A percentile compares a stretch with the other conserved stretches of the same genome.
Conservation (phyloP, 2,797 vertebrate genomes). For the Astyanax mexicanus region DNA sequence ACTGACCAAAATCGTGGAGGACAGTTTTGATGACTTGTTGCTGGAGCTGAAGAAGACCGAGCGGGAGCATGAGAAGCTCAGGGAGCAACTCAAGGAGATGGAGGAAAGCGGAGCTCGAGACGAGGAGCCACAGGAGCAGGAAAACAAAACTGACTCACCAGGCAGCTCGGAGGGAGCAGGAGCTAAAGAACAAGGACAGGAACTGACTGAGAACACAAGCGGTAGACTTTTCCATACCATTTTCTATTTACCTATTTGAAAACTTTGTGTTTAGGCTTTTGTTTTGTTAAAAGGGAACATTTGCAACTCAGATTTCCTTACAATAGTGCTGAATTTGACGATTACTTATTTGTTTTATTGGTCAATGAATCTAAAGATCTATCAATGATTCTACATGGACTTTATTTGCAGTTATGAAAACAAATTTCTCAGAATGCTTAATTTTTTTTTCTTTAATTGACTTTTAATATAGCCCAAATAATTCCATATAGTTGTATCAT, state of each 20-base stretch:
- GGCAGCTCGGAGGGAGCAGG: constrained; percentile 66
- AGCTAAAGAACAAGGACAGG: constrained; percentile 41
- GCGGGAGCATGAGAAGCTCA: constrained; percentile 69
- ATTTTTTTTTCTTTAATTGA: too few relatives aligned
- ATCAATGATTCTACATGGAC: too few relatives aligned
- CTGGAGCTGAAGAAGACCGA: constrained; percentile 81
- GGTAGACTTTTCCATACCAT: background rate
- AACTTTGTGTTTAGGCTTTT: background rate
- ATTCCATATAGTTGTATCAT: too few relatives aligned
- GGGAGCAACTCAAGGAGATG: constrained; percentile 60
- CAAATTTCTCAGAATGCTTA: too few relatives aligned
- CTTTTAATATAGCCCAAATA: too few relatives aligned
- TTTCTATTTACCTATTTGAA: background rate
- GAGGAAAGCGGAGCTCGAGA: constrained; percentile 22
- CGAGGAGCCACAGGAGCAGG: constrained; percentile 38
- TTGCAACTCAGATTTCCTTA: too few relatives aligned
- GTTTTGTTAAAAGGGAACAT: too few relatives aligned
- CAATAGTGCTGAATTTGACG: too few relatives aligned
- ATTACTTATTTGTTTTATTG: too few relatives aligned
- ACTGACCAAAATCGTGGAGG: constrained; percentile 81
- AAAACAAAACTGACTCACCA: constrained; percentile 67
- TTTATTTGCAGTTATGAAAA: too few relatives aligned
- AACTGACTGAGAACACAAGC: constrained; percentile 57
- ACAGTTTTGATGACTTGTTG: constrained; percentile 80
- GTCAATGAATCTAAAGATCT: too few relatives aligned